These are phyloP conservation scores for Lasiurus borealis DNA, from an alignment of 2,113 vertebrate species.

Conservation along the genomic window DNA sequence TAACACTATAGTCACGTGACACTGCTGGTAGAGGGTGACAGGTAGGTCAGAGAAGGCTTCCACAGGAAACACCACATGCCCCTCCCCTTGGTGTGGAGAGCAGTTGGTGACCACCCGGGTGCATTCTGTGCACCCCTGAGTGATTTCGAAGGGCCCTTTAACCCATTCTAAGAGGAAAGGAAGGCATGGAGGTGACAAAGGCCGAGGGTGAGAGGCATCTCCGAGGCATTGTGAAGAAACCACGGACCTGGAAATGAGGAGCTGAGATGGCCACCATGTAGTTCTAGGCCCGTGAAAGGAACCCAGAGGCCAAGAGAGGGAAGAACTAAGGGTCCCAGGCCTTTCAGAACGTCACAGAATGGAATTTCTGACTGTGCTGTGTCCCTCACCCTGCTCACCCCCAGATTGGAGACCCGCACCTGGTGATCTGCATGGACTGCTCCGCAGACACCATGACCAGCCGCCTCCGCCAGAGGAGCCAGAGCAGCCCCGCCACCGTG, in stretches of 20 bases:
- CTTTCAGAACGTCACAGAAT: neutral
- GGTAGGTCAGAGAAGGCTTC: neutral
- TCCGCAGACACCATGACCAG: conserved; percentile 91
- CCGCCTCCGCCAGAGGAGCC: conserved; percentile 86
- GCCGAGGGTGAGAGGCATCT: neutral
- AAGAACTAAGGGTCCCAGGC: neutral
- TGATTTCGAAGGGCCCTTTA: no score
- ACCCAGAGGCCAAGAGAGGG: neutral
- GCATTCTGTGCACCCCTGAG: neutral
- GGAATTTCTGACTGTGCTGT: neutral
- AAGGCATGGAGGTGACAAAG: neutral
- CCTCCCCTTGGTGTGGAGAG: neutral
- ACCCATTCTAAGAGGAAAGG: no score
- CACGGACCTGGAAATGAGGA: neutral
- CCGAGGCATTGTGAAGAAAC: neutral
- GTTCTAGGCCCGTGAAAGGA: neutral
- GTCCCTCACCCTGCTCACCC: neutral
- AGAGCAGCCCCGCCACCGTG: conserved; percentile 71
- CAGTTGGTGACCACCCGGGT: neutral
- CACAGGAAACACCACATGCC: neutral
- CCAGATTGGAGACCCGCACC: conserved; percentile 92
- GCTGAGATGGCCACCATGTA: fast-evolving
- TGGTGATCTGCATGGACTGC: conserved; percentile 93
- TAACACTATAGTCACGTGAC: fast-evolving
- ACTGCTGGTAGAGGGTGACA: neutral